Conservation (phyloP, 2,888 invertebrate species). For the Linnaemya tessellans region DNA sequence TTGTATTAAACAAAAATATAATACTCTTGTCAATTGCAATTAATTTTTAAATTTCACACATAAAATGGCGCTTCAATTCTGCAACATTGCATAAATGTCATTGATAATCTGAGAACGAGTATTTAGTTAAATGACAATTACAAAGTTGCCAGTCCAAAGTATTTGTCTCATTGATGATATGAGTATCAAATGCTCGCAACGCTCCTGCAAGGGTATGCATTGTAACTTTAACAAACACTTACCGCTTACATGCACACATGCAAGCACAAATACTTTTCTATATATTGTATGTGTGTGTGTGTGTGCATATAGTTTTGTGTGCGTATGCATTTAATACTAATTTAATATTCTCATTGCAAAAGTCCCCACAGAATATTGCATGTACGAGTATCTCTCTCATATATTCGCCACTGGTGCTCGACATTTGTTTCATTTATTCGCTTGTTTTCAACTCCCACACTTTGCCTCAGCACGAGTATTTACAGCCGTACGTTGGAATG, state of each 20-base stretch:
- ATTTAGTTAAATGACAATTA: constrained; percentile 45
- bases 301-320: neutral
- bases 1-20: neutral
- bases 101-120: neutral
- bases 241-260: neutral
- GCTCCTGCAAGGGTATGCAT: neutral
- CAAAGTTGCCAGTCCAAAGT: constrained; percentile 12
- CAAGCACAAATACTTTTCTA: neutral
- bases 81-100: constrained; percentile 37
- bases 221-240: neutral
- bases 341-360: constrained; percentile 60
- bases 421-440: constrained; percentile 36
- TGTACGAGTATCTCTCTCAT: constrained; percentile 29
- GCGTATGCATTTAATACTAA: constrained; percentile 37
- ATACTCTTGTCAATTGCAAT: constrained; percentile 6
- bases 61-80: neutral
- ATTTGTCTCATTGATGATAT: constrained; percentile 46
- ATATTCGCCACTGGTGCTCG: neutral
- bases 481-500: neutral
- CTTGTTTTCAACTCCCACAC: constrained; percentile 46
- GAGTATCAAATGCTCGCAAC: neutral
- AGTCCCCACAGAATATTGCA: constrained; percentile 41
- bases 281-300: neutral
- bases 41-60: neutral
- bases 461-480: neutral